Evolutionary conservation across 2,888 invertebrate species (phyloP).

Genomic region (Ecliptopera silaceata): DNA sequence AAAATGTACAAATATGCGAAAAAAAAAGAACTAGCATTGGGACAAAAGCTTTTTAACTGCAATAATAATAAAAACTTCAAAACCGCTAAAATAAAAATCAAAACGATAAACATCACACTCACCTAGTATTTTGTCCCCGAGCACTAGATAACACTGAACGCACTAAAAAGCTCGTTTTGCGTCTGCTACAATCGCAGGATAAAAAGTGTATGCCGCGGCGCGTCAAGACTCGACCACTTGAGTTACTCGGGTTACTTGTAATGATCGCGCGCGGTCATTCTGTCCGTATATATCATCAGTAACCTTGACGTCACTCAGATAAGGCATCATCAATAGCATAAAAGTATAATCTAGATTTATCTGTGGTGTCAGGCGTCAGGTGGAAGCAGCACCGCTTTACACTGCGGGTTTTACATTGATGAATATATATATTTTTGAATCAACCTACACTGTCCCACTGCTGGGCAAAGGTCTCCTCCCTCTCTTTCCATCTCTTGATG

Average conservation of each 20-base stretch:
- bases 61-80: too few species aligned
- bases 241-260: slow-evolving; percentile 63
- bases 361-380: too few species aligned
- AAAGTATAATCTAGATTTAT: background rate
- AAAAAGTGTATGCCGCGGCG: slow-evolving; percentile 45
- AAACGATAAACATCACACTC: slow-evolving; percentile 37
- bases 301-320: slow-evolving; percentile 67
- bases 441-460: too few species aligned
- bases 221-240: slow-evolving; percentile 49
- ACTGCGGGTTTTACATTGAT: too few species aligned
- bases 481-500: too few species aligned
- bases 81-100: too few species aligned
- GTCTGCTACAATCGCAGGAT: slow-evolving; percentile 46
- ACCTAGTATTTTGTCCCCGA: slow-evolving; percentile 50
- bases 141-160: slow-evolving; percentile 58
- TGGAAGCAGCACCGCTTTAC: too few species aligned
- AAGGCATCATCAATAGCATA: slow-evolving; percentile 42
- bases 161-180: slow-evolving; percentile 46
- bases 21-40: too few species aligned
- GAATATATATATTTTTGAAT: too few species aligned
- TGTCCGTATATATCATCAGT: slow-evolving; percentile 67
- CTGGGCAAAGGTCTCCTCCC: too few species aligned
- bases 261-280: slow-evolving; percentile 71
- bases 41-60: too few species aligned
- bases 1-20: too few species aligned